These are phyloP conservation scores for Drosophila colorata DNA, from an alignment of 2,888 invertebrate species.

Conservation along the genomic window DNA sequence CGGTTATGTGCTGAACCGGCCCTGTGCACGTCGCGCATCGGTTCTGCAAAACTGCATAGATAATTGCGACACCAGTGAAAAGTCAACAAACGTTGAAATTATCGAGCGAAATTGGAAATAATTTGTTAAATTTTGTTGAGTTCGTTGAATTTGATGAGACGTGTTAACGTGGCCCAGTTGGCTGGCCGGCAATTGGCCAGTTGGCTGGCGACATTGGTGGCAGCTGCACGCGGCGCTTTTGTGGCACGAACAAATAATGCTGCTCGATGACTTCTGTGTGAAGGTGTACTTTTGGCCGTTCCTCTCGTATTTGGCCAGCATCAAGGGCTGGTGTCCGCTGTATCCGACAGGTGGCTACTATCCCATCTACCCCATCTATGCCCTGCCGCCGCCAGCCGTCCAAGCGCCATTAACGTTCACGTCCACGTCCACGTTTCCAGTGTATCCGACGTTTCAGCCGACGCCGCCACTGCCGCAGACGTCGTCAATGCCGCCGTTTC, in stretches of 20 bases:
- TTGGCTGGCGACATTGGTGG: constrained; percentile 46
- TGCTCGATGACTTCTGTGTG: constrained; percentile 82
- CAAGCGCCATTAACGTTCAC: constrained; percentile 55
- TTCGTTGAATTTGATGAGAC: constrained; percentile 37
- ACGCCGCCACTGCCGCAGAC: constrained; percentile 52
- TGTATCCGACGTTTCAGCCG: constrained; percentile 59
- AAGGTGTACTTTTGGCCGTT: constrained; percentile 84
- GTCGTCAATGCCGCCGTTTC: constrained; percentile 7
- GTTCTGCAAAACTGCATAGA: background rate
- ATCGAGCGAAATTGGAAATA: background rate
- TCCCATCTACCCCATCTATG: constrained; percentile 73
- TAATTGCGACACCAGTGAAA: constrained; percentile 17
- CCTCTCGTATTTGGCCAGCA: constrained; percentile 83
- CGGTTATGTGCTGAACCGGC: background rate
- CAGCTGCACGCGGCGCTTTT: constrained; percentile 14
- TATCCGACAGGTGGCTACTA: constrained; percentile 68
- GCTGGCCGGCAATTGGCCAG: constrained; percentile 45
- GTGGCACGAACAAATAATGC: constrained; percentile 54
- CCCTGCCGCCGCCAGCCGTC: constrained; percentile 49
- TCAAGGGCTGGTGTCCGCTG: constrained; percentile 83
- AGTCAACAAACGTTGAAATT: constrained; percentile 39
- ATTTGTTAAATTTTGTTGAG: background rate
- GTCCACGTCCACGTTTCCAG: constrained; percentile 56
- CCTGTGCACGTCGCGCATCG: background rate
- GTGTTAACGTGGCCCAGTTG: constrained; percentile 43